A percentile compares a stretch with the other conserved stretches of the same genome.
phyloP scores from a whole-genome alignment of 2,888 invertebrate genomes.

The Megamerina dolium region DNA sequence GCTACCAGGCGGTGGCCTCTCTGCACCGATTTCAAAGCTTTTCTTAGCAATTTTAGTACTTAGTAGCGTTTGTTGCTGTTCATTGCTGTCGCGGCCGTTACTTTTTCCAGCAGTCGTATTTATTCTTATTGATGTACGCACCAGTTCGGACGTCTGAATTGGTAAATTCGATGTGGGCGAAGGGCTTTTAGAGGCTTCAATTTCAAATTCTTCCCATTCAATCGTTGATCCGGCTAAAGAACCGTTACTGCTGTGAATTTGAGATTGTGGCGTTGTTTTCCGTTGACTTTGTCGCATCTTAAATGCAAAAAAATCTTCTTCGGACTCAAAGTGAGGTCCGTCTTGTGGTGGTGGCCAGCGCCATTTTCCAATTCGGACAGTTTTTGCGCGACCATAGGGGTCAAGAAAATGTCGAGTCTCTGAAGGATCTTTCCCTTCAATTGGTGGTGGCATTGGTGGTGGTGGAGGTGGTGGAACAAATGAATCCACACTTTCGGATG shows the following conservation, averaged over 20 bases:
- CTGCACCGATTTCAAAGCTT: slow-evolving; percentile 76
- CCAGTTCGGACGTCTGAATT: slow-evolving; percentile 28
- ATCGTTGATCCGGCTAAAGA: slow-evolving; percentile 52
- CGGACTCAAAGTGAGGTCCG: slow-evolving; percentile 64
- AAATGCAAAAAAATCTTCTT: slow-evolving; percentile 82
- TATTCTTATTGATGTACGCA: slow-evolving; percentile 36
- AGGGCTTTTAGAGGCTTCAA: slow-evolving; percentile 52
- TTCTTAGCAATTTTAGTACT: slow-evolving; percentile 45
- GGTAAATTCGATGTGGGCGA: slow-evolving; percentile 30
- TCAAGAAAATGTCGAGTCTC: slow-evolving; percentile 79
- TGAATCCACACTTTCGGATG: slow-evolving; percentile 50
- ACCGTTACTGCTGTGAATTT: slow-evolving; percentile 42
- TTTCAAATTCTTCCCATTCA: slow-evolving; percentile 84
- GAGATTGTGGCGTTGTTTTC: slow-evolving; percentile 69
- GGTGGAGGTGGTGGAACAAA: slow-evolving; percentile 64
- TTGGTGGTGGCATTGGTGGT: slow-evolving; percentile 83
- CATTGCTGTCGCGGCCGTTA: slow-evolving; percentile 32
- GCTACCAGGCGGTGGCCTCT: slow-evolving; percentile 76
- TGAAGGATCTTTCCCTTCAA: slow-evolving; percentile 72
- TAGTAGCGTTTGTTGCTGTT: slow-evolving; percentile 17
- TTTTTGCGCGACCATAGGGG: slow-evolving; percentile 88
- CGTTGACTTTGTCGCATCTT: slow-evolving; percentile 78
- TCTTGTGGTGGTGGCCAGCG: slow-evolving; percentile 87
- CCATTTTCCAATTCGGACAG: slow-evolving; percentile 93
- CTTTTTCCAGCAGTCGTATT: slow-evolving; percentile 28